Evolutionary conservation across 2,797 vertebrate genomes (phyloP).

Genomic region (Carcharodon carcharias): DNA sequence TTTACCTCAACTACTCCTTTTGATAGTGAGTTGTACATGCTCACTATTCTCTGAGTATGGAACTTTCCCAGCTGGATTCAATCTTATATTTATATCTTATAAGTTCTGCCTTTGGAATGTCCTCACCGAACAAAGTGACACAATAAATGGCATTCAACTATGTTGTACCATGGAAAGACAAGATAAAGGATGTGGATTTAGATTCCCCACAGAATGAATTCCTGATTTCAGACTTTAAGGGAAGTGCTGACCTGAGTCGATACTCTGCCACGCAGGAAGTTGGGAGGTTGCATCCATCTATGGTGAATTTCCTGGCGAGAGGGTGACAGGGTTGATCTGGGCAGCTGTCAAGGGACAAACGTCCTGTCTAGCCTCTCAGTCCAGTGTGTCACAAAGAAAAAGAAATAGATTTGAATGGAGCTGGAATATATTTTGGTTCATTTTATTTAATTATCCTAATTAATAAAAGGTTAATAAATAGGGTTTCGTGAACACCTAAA

Average conservation of each 20-base stretch:
- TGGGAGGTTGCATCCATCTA: neutral
- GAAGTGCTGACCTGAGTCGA: neutral
- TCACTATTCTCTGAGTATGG: too few species aligned
- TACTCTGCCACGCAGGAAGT: neutral
- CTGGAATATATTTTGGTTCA: neutral
- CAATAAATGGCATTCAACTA: neutral
- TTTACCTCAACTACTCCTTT: too few species aligned
- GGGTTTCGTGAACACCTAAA: neutral
- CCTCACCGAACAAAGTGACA: neutral
- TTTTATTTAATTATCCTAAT: neutral
- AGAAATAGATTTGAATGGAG: neutral
- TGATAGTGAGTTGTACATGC: too few species aligned
- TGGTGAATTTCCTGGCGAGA: neutral
- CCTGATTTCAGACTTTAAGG: neutral
- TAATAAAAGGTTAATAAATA: neutral
- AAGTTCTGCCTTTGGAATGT: neutral
- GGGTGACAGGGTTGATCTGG: neutral
- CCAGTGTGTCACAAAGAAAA: neutral
- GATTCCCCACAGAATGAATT: neutral
- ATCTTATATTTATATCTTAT: too few species aligned
- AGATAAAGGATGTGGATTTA: neutral
- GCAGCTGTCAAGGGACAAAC: neutral
- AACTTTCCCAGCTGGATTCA: too few species aligned
- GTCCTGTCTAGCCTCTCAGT: neutral
- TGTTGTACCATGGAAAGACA: neutral